Evolutionary conservation across 1,140 invertebrate genomes (phyloP), one percentile per base, ranked within the genome.

Genomic region (Chrysopa pallens): DNA sequence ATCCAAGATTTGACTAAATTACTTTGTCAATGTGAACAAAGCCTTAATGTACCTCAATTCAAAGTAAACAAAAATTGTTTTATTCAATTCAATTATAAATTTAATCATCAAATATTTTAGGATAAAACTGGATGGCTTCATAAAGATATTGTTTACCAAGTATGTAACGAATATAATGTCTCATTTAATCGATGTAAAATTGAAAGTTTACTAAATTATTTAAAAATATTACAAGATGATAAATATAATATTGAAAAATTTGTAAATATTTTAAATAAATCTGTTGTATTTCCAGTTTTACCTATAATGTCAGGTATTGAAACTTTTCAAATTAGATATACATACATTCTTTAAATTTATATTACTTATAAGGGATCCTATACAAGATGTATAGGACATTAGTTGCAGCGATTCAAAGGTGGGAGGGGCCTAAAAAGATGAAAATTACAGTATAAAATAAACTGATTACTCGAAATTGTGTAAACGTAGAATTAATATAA

Each of bases 41-140:
- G n/a, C n/a, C n/a, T n/a, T n/a, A n/a, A n/a, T n/a, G n/a, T n/a
- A n/a, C n/a, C n/a, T n/a, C n/a, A n/a, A n/a, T n/a, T n/a, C n/a
- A n/a, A n/a, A n/a, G n/a, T n/a, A n/a, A n/a, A n/a, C n/a, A n/a
- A n/a, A n/a, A n/a, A n/a, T n/a, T n/a, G n/a, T n/a, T n/a, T n/a
- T n/a, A n/a, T n/a, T n/a, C n/a, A n/a, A n/a, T n/a, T n/a, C n/a
- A n/a, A n/a, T n/a, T n/a, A n/a, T n/a, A n/a, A n/a, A n/a, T 23
- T 5, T 23, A 5, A 23, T 3, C 17, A 23, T 23, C 17, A 23
- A 35, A 40, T 28, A 41, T 12, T 12, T 35, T 33, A 37, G 35
- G 42, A 57, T 35, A 56, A 54, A 40, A 49, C 41, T 7, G 58
- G 55, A 9, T 63, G 60, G 59, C 46, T 64, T 6, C 50, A 50